Conservation (phyloP, 2,113 vertebrate species). For the Coreoperca whiteheadi region DNA sequence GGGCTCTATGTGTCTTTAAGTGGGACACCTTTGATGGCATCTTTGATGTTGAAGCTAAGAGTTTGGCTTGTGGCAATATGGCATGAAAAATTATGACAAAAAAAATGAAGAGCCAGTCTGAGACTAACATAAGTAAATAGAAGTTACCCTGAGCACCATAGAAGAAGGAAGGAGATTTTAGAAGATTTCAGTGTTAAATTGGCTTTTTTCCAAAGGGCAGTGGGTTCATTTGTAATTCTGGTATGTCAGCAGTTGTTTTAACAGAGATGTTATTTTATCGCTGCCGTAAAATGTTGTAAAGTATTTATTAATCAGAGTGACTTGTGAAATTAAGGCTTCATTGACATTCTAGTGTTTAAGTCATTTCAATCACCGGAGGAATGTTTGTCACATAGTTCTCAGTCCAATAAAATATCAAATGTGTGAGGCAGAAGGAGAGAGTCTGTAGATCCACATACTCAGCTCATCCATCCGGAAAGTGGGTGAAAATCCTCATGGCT, state of each 20-base stretch:
- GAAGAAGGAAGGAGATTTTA: not conserved
- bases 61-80: constrained; percentile 50
- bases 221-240: constrained; percentile 39
- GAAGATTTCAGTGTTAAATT: not conserved
- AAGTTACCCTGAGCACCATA: not conserved
- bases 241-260: constrained; percentile 37
- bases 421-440: constrained; percentile 46
- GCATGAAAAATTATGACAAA: constrained; percentile 22
- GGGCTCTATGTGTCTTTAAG: constrained; percentile 62
- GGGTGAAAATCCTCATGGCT: constrained; percentile 42
- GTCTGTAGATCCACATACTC: not conserved
- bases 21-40: constrained; percentile 66
- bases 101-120: constrained; percentile 3
- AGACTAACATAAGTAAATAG: not conserved
- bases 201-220: not conserved
- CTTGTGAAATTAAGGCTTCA: constrained; percentile 59
- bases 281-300: constrained; percentile 49
- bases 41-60: constrained; percentile 53
- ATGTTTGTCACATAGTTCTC: constrained; percentile 74
- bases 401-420: constrained; percentile 60
- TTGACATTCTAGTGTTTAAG: constrained; percentile 69
- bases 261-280: constrained; percentile 52
- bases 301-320: constrained; percentile 54
- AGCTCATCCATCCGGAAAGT: constrained; percentile 46
- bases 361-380: constrained; percentile 59